Conservation (phyloP, 1,140 invertebrate genomes). For the Eupristina koningsbergeri region DNA sequence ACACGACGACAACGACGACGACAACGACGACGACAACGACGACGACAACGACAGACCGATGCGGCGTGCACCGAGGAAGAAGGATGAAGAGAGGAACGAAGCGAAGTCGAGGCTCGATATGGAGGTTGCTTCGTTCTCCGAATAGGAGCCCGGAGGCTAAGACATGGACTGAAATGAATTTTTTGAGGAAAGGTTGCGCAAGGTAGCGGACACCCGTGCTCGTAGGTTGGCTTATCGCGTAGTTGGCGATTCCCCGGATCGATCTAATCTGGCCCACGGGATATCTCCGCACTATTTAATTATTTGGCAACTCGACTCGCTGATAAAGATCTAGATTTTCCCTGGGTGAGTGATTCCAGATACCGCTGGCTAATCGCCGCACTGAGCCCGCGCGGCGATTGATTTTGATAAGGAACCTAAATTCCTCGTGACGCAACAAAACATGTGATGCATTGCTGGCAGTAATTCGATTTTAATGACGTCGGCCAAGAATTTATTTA, state of each 20-base stretch:
- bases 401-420: background rate
- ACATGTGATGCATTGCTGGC: background rate
- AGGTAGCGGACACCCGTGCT: background rate
- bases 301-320: background rate
- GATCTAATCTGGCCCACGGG: background rate
- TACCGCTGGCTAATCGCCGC: no score
- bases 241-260: background rate
- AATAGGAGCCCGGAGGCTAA: background rate
- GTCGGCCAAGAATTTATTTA: background rate
- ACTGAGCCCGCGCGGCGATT: no score
- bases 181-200: background rate
- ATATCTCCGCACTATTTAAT: no score
- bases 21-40: no score
- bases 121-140: background rate
- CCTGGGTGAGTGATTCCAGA: background rate
- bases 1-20: no score
- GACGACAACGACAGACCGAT: no score
- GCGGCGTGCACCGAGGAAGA: no score
- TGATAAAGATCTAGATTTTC: background rate
- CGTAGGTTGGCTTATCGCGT: background rate
- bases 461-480: background rate
- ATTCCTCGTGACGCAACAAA: conserved; percentile 3
- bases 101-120: background rate
- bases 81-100: conserved; percentile 8
- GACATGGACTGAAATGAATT: background rate